Conservation (phyloP, 2,888 invertebrate genomes). For the Criorhina ranunculi region DNA sequence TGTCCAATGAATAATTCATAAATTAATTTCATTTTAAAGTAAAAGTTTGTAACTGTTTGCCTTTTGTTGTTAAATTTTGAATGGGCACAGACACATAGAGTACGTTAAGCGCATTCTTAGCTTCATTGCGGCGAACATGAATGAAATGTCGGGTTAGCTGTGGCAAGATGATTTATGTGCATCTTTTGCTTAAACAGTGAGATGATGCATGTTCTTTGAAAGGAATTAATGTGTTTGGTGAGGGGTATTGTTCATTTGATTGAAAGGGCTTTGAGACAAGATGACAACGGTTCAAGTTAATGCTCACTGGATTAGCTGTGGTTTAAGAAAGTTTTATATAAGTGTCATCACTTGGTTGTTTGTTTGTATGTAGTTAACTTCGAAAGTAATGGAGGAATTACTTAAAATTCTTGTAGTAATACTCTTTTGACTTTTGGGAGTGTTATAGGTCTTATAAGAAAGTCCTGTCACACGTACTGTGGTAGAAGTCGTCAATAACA, state of each 20-base stretch:
- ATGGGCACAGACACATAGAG: not conserved
- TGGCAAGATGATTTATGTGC: constrained; percentile 23
- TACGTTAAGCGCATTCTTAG: constrained; percentile 31
- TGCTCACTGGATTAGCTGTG: too few relatives aligned
- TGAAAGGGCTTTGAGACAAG: too few relatives aligned
- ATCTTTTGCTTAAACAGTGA: constrained; percentile 13
- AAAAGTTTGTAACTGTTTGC: constrained; percentile 43
- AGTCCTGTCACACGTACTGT: too few relatives aligned
- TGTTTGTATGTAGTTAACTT: too few relatives aligned
- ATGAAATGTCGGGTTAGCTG: constrained; percentile 17
- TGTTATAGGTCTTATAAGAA: too few relatives aligned
- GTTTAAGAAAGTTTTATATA: too few relatives aligned
- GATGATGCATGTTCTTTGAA: constrained; percentile 12
- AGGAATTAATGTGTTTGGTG: constrained; percentile 23
- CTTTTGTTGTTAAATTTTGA: constrained; percentile 59
- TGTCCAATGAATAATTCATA: constrained; percentile 70
- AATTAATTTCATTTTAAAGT: constrained; percentile 59
- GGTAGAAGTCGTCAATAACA: too few relatives aligned
- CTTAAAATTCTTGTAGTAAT: too few relatives aligned
- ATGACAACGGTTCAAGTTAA: too few relatives aligned
- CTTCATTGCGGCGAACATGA: constrained; percentile 27
- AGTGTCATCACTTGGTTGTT: too few relatives aligned
- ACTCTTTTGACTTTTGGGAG: too few relatives aligned
- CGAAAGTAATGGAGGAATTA: too few relatives aligned
- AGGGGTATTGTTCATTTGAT: not conserved